phyloP scores from a whole-genome alignment of 2,888 invertebrate genomes.

The Trachelus stipa region DNA sequence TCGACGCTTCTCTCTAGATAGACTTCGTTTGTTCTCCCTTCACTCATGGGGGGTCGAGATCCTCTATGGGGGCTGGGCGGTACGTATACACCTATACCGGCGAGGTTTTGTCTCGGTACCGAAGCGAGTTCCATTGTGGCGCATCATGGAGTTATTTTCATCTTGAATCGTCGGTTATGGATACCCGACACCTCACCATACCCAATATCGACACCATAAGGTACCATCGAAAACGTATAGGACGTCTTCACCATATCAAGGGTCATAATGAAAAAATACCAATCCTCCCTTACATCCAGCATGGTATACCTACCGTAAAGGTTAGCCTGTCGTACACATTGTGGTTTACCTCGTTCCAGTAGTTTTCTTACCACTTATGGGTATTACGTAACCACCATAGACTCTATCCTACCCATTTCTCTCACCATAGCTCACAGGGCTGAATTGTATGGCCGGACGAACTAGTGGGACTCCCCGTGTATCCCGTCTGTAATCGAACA shows the following conservation, averaged over 20 bases:
- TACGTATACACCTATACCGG: not conserved
- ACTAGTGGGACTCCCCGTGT: not conserved
- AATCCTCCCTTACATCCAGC: not conserved
- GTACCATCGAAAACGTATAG: not conserved
- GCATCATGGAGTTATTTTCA: slow-evolving; percentile 39
- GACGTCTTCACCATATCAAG: not conserved
- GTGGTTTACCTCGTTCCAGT: not conserved
- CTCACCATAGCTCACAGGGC: not conserved
- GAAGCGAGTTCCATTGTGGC: slow-evolving; percentile 38
- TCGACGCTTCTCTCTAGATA: slow-evolving; percentile 32
- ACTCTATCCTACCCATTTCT: not conserved
- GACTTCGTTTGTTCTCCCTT: slow-evolving; percentile 34
- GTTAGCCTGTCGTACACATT: not conserved
- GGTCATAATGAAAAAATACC: not conserved
- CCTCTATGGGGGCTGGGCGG: not conserved
- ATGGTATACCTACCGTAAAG: not conserved
- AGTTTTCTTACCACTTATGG: not conserved
- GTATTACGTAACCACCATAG: not conserved
- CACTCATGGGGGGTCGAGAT: slow-evolving; percentile 18
- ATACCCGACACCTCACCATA: slow-evolving; percentile 31
- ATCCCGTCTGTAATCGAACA: not conserved
- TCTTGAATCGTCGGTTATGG: slow-evolving; percentile 40
- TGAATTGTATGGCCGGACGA: not conserved
- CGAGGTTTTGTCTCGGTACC: slow-evolving; percentile 4
- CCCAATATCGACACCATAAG: not conserved